Conservation (phyloP, 2,113 vertebrate genomes). For the Gobius niger region DNA sequence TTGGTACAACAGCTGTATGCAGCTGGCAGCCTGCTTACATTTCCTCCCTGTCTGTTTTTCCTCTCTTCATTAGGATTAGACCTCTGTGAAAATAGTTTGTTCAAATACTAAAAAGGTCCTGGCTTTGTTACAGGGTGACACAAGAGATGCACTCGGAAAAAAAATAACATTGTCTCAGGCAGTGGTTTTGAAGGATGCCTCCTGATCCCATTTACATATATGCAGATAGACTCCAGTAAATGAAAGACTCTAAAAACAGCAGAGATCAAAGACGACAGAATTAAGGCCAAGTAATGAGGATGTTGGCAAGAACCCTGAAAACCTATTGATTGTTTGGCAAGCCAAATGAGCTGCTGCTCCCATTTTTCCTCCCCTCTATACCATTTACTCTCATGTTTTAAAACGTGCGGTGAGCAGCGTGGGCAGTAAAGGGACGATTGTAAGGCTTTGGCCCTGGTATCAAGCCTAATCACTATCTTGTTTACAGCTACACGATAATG, state of each 20-base stretch:
- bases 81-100: slow-evolving; percentile 13
- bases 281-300: slow-evolving; percentile 74
- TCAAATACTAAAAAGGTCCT: slow-evolving; percentile 47
- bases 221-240: slow-evolving; percentile 65
- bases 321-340: slow-evolving; percentile 80
- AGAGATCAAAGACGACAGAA: slow-evolving; percentile 73
- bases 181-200: slow-evolving; percentile 60
- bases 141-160: slow-evolving; percentile 35
- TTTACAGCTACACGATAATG: slow-evolving; percentile 70
- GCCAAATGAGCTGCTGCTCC: slow-evolving; percentile 50
- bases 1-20: slow-evolving; percentile 54
- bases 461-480: slow-evolving; percentile 73
- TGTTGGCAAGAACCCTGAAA: slow-evolving; percentile 70
- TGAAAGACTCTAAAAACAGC: slow-evolving; percentile 57
- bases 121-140: slow-evolving; percentile 36
- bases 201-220: slow-evolving; percentile 63
- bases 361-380: slow-evolving; percentile 48
- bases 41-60: slow-evolving; percentile 35
- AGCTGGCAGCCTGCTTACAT: slow-evolving; percentile 46
- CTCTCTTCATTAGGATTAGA: slow-evolving; percentile 17
- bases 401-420: slow-evolving; percentile 48
- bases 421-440: slow-evolving; percentile 36
- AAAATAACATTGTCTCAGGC: slow-evolving; percentile 45
- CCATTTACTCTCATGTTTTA: slow-evolving; percentile 57
- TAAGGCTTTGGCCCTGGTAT: slow-evolving; percentile 43